phyloP scores from a whole-genome alignment of 2,888 invertebrate species.

The Malacosoma neustria region DNA sequence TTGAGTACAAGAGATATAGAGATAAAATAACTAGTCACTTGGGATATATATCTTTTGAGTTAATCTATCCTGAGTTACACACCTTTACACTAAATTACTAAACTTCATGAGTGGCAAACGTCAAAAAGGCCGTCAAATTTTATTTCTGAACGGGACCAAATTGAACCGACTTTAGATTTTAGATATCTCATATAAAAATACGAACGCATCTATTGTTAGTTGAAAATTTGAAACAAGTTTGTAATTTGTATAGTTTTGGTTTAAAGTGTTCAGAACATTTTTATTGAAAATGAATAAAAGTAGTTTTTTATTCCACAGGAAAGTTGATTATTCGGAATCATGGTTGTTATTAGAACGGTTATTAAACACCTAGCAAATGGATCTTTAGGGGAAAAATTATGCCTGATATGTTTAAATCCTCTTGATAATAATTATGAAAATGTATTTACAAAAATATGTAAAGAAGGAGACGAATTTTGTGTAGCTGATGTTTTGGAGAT shows the following conservation, averaged over 20 bases:
- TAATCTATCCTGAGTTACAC: no score
- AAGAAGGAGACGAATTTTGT: constrained; percentile 42
- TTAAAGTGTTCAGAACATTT: no score
- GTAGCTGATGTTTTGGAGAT: constrained; percentile 47
- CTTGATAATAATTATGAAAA: constrained; percentile 36
- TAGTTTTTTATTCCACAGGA: not conserved
- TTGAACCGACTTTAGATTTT: no score
- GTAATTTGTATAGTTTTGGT: not conserved
- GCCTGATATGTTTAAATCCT: constrained; percentile 45
- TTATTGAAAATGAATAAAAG: not conserved
- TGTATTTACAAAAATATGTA: constrained; percentile 48
- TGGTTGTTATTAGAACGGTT: constrained; percentile 45
- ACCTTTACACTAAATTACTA: no score
- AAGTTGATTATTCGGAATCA: constrained; percentile 12
- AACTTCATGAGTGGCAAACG: no score
- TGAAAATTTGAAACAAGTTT: not conserved
- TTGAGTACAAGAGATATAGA: no score
- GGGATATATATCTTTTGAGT: no score
- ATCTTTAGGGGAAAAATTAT: constrained; percentile 39
- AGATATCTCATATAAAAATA: not conserved
- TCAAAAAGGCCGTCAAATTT: no score
- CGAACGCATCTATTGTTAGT: constrained; percentile 1
- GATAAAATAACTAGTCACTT: no score
- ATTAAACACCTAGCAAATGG: constrained; percentile 51
- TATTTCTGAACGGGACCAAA: no score